Base-by-base conservation (phyloP, 2,113 vertebrate genomes). In the Calyptommatus sinebrachiatus region DNA sequence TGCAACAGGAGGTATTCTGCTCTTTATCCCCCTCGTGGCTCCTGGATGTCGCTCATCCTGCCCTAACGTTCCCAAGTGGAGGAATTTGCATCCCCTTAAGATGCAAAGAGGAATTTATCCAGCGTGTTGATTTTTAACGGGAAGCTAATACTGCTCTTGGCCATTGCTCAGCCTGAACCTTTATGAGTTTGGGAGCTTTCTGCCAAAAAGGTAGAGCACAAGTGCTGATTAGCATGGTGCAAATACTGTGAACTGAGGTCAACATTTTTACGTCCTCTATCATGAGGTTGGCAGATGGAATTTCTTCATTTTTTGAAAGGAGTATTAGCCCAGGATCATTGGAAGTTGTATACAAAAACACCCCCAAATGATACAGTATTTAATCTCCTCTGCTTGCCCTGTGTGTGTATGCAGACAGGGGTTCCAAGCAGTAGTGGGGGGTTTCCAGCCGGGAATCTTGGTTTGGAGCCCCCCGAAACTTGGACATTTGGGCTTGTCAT, bases 121-220 rank as follows among this genome's bases (percentile, higher is more conserved):
- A 76, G 84, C 8, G 29, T 60, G 70, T 82, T 77, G 83, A 70
- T 77, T 77, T 82, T 84, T 80, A 79, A 75, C 72, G 60, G 84
- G 82, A 77, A 84, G 84, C 82, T 81, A 90, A 87, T 93, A 78
- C 93, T 85, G 80, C 73, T 86, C 83, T 87, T 85, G 90, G 89
- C 60, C 68, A 89, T 79, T 82, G 74, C 84, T 79, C 91, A 84
- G 83, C 48, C 28, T 45, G 63, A 79, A 80, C 85, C 69, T 87
- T 85, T 87, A 80, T 85, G 81, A 79, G 71, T 84, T 8, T 16
- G 14, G 62, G 57, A 68, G 82, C 89, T 86, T 89, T 89, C 90
- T 83, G 77, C 81, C 83, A 80, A 77, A 60, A 41, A 67, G 41
- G 28, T 7, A 48, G 66, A 79, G 45, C 14, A 50, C 50, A 31